Base-by-base conservation (phyloP, 2,113 vertebrate species). In the Budorcas taxicolor region DNA sequence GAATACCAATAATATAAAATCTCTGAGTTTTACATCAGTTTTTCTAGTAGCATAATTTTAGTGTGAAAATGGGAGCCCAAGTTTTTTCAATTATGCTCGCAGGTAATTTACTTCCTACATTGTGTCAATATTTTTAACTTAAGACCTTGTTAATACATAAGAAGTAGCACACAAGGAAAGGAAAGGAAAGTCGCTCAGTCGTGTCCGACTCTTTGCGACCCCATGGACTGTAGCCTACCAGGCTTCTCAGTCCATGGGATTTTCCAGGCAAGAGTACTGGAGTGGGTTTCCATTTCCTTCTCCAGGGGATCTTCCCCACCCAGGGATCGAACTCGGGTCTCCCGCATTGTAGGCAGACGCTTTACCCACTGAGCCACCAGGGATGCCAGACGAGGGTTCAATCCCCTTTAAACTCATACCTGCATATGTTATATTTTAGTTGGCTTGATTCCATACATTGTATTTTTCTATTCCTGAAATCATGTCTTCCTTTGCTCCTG, bases 401-500 rank as follows among this genome's bases (percentile, higher is more conserved):
- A 45, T 45, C 19, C 95, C 78, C 60, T 96, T 96, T 64, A 81
- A 95, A 98, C 58, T 81, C 7, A 64, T 93, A 53, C 58, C 84
- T 90, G 31, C 64, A 40, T 89, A 93, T 90, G 43, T 78, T 96
- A 87, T 50, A 87, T 74, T 92, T 90, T n/a, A 82, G 40, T 82
- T 82, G 60, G 6, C 53, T 93, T 87, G 25, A 74, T 88, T 96
- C 71, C 16, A 95, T 97, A 23, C 14, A 52, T 87, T 96, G 92
- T 91, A 36, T 92, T 92, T 90, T 90, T 78, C 62, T 91, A 19
- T 87, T 81, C 83, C 40, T 91, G 55, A 97, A 95, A 88, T 89
- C 55, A 83, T 95, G 83, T 91, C 78, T 96, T 95, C 53, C 21
- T 95, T 97, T 97, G 91, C 93, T 97, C 64, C 57, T 55, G 92